Evolutionary conservation across 35 echinoderm and acorn worm genomes (phyloP).

Genomic region (Heliocidaris tuberculata): DNA sequence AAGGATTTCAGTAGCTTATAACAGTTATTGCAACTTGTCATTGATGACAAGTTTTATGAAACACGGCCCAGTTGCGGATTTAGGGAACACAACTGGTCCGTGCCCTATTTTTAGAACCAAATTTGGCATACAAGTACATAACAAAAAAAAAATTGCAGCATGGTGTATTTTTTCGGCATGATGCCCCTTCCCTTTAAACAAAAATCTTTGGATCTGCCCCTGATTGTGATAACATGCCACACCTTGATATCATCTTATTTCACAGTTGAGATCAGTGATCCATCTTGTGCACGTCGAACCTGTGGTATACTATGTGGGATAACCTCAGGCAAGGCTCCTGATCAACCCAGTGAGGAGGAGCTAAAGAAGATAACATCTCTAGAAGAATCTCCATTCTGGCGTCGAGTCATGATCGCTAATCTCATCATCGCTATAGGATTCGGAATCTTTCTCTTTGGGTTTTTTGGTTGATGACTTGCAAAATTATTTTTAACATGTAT

Average conservation of each 20-base stretch:
- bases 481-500: not conserved
- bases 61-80: too few species aligned
- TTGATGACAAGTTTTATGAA: too few species aligned
- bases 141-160: too few species aligned
- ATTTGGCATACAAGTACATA: too few species aligned
- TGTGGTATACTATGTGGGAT: slow-evolving; percentile 36
- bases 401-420: slow-evolving; percentile 32
- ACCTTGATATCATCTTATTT: not conserved
- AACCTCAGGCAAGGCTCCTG: not conserved
- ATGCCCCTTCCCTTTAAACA: too few species aligned
- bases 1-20: too few species aligned
- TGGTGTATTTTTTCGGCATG: too few species aligned
- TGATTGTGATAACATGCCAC: too few species aligned
- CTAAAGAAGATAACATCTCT: slow-evolving; percentile 11
- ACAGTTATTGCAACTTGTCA: too few species aligned
- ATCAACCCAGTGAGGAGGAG: not conserved
- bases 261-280: not conserved
- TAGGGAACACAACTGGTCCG: too few species aligned
- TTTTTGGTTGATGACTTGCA: slow-evolving; percentile 39
- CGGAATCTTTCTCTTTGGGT: slow-evolving; percentile 41
- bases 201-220: too few species aligned
- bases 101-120: too few species aligned
- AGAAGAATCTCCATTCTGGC: slow-evolving; percentile 21
- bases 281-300: not conserved
- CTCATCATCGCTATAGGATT: slow-evolving; percentile 27